phyloP scores from a whole-genome alignment of 2,888 invertebrate species.

The Venustoraphidia nigricollis region DNA sequence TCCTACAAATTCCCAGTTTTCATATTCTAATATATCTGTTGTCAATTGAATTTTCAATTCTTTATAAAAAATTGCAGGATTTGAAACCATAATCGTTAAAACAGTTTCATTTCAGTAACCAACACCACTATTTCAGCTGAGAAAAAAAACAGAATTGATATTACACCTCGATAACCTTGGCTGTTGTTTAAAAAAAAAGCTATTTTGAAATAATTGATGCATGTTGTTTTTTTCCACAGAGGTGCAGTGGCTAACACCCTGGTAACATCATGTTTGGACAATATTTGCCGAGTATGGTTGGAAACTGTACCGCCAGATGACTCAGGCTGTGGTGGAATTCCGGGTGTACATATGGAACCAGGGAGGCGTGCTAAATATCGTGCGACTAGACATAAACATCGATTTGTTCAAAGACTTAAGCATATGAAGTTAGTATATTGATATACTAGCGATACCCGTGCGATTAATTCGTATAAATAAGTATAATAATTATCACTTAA shows the following conservation, averaged over 20 bases:
- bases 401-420: conserved; percentile 90
- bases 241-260: conserved; percentile 96
- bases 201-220: not conserved
- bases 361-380: conserved; percentile 59
- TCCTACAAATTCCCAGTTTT: too few relatives aligned
- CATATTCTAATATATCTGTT: too few relatives aligned
- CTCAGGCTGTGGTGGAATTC: conserved; percentile 47
- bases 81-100: too few relatives aligned
- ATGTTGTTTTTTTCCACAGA: conserved; percentile 32
- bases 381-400: conserved; percentile 87
- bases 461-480: too few relatives aligned
- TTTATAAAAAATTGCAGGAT: too few relatives aligned
- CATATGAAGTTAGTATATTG: conserved; percentile 74
- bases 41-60: too few relatives aligned
- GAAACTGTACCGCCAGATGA: conserved; percentile 95
- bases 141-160: too few relatives aligned
- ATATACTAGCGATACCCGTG: too few relatives aligned
- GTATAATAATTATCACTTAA: too few relatives aligned
- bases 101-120: too few relatives aligned
- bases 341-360: conserved; percentile 44
- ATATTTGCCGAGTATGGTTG: conserved; percentile 97
- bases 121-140: too few relatives aligned
- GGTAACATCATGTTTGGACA: conserved; percentile 95
- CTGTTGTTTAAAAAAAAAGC: not conserved
- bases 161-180: too few relatives aligned